Conservation (phyloP, 1,140 invertebrate species). For the Zeugodacus cucurbitae region DNA sequence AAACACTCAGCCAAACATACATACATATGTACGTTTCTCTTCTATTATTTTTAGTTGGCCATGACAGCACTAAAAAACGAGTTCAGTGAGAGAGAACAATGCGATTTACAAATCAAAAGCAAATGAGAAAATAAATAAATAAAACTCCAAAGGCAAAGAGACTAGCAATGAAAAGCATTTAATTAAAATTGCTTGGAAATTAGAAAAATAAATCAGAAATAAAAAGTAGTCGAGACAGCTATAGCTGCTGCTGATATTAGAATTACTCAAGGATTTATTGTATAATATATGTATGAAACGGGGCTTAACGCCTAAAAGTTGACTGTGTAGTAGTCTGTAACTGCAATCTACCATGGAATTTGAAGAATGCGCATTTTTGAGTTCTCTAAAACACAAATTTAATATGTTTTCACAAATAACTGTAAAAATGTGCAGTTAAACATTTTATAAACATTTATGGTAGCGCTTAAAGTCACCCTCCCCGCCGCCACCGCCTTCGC, state of each 20-base stretch:
- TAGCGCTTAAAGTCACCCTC: not conserved
- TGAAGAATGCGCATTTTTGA: too few species aligned
- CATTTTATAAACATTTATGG: too few species aligned
- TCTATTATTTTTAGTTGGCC: constrained; percentile 31
- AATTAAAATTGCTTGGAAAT: not conserved
- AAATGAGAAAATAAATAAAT: not conserved
- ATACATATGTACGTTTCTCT: not conserved
- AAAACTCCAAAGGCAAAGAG: not conserved
- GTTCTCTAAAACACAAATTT: too few species aligned
- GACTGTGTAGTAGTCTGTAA: not conserved
- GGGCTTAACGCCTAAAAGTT: not conserved
- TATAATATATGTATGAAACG: not conserved
- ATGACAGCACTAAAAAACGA: not conserved
- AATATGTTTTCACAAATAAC: too few species aligned
- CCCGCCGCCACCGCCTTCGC: too few species aligned
- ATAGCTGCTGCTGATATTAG: not conserved
- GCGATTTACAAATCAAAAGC: not conserved
- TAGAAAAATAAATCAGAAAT: not conserved
- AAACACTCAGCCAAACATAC: too few species aligned
- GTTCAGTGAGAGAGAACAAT: not conserved
- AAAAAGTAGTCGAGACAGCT: not conserved
- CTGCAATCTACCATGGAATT: too few species aligned
- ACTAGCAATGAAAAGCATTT: not conserved
- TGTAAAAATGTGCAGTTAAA: too few species aligned
- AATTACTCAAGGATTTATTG: not conserved